Evolutionary conservation across 2,888 invertebrate genomes (phyloP), one percentile per base, ranked within the genome.

Genomic region (Schizotus pectinicornis): DNA sequence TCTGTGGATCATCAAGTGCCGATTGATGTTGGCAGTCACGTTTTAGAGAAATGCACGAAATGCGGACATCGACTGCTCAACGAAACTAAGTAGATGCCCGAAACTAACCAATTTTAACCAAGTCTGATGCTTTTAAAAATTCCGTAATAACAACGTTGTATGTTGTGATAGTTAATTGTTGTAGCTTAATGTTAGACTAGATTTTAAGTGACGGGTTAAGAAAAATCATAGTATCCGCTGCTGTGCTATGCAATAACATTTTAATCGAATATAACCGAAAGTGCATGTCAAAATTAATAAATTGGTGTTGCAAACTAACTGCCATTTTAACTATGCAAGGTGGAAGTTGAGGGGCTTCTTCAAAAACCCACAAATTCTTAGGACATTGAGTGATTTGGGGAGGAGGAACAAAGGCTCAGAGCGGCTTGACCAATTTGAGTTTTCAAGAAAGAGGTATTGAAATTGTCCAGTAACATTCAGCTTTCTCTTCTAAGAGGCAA

Each of bases 1-100:
- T 86, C 85, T 0, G 82, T 85, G 1, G 85, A 85, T 61, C 81
- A 83, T 1, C 80, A 83, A 57, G 63, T 65, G 6, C 70, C 63
- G 31, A 55, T 59, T 50, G 63, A 49, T 42, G 56, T 61, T 39
- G 56, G 56, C 48, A 33, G 59, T 9, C 59, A 61, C 5, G 46
- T 47, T 3, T 64, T 67, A 49, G 65, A 74, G 60, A 68, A 75
- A 64, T 73, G 74, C 63, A 54, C 63, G n/a, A 79, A 78, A 70
- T 79, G 79, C 64, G 79, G 79, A 3, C 79, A 79, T 53, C 62
- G 63, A 42, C 36, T 60, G 6, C 9, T 51, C 11, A n/a, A 14
- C 36, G 33, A 35, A n/a, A 33, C 32, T 35, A 41, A 58, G 43
- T 48, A 52, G 52, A 12, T 33, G 33, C 2, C 13, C 31, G 14